Percentiles rank a stretch among this genome's conserved stretches.
phyloP scores from a whole-genome alignment of 1,140 invertebrate genomes.

The Nebria ingens region DNA sequence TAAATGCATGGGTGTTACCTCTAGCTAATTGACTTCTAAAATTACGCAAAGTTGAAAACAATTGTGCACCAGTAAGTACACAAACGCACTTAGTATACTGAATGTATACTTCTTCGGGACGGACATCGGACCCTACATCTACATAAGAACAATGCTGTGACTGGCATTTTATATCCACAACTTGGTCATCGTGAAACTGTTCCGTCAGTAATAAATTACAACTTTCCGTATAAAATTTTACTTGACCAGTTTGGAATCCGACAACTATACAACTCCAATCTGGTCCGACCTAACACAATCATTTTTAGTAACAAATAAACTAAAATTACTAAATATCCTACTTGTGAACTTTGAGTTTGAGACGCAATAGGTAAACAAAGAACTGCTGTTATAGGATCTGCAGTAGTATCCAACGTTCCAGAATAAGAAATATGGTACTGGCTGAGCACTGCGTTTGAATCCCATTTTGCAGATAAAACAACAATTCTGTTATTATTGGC shows the following conservation, averaged over 20 bases:
- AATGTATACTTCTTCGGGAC: slow-evolving; percentile 73
- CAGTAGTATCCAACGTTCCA: slow-evolving; percentile 41
- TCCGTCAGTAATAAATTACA: slow-evolving; percentile 74
- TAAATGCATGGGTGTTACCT: slow-evolving; percentile 47
- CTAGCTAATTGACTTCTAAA: slow-evolving; percentile 72
- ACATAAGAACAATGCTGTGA: slow-evolving; percentile 54
- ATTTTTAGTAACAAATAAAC: slow-evolving; percentile 1
- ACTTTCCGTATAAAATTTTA: slow-evolving; percentile 83
- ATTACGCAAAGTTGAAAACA: slow-evolving; percentile 70
- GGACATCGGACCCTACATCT: slow-evolving; percentile 41
- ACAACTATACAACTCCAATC: slow-evolving; percentile 91
- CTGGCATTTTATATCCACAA: slow-evolving; percentile 71
- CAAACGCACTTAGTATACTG: slow-evolving; percentile 67
- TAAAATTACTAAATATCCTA: slow-evolving; percentile 18
- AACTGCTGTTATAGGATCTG: slow-evolving; percentile 37
- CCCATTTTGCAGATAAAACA: slow-evolving; percentile 55
- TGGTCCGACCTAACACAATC: slow-evolving; percentile 45
- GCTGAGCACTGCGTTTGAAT: slow-evolving; percentile 35
- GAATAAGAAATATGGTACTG: slow-evolving; percentile 40
- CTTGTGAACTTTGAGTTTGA: slow-evolving; percentile 28
- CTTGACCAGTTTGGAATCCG: slow-evolving; percentile 73
- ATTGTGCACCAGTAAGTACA: slow-evolving; percentile 69
- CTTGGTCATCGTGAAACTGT: slow-evolving; percentile 71
- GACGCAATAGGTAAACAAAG: slow-evolving; percentile 41
- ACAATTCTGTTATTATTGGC: slow-evolving; percentile 53